Evolutionary conservation across 2,113 vertebrate genomes (phyloP).

Genomic region (Camelus dromedarius): DNA sequence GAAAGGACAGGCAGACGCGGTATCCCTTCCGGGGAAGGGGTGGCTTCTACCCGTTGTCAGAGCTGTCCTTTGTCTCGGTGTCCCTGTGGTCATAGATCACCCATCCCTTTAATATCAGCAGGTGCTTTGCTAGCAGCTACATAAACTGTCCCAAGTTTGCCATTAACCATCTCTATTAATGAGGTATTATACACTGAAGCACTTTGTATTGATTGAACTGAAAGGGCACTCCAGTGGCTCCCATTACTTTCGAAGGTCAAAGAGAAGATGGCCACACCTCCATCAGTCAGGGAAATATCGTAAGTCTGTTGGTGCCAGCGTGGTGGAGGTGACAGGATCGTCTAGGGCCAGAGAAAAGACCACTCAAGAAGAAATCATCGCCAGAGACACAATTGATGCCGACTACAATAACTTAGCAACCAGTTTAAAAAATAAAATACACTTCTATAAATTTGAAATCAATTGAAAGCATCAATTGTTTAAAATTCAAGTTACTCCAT

Average conservation of each 20-base stretch:
- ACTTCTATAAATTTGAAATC: background rate
- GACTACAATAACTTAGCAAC: background rate
- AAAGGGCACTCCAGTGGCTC: conserved; percentile 53
- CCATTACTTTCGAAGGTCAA: conserved; percentile 64
- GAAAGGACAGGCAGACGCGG: background rate
- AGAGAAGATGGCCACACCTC: conserved; percentile 58
- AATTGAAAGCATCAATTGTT: background rate
- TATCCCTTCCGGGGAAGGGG: too few relatives aligned
- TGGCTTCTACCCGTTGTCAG: background rate
- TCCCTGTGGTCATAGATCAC: background rate
- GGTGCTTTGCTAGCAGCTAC: conserved; percentile 6
- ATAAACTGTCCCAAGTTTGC: conserved; percentile 51
- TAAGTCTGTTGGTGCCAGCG: background rate
- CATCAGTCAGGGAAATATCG: conserved; percentile 51
- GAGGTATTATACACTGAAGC: conserved; percentile 57
- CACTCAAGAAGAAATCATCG: background rate
- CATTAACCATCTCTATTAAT: conserved; percentile 67
- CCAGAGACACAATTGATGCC: background rate
- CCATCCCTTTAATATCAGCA: background rate
- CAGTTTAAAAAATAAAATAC: background rate
- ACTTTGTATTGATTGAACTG: conserved; percentile 65
- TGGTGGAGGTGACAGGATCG: background rate
- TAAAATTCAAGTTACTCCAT: background rate
- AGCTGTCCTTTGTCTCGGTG: background rate
- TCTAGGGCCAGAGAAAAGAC: background rate